Evolutionary conservation across 2,113 vertebrate genomes (phyloP), one percentile per base, ranked within the genome.

Genomic region (Cyphomyrus discorhynchus): DNA sequence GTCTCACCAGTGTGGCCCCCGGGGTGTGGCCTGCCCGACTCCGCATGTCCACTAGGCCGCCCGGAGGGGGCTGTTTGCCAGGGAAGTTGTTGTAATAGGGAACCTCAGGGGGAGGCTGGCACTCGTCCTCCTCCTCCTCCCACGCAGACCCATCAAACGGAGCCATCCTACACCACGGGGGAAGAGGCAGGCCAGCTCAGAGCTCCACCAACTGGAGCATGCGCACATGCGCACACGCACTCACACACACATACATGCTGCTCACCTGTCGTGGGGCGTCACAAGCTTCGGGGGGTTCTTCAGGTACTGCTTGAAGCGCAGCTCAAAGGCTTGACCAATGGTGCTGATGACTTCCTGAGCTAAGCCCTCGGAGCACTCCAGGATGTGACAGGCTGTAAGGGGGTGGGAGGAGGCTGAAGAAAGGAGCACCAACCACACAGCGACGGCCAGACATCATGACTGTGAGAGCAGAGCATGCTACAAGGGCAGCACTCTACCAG

Each of bases 301-400:
- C 92, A 99, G 96, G 95, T 99, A 99, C 92, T 99, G 98, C 93
- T 99, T 99, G 95, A 99, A 99, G 11, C 98, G 97, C 88, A 99
- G 94, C 93, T 99, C 98, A 0, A 99, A 99, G 88, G 98, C 98
- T 94, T 99, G 98, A 1, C 98, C 98, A 0, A 99, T 99, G 93
- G 98, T 99, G 96, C 98, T 99, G 96, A 99, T 99, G 90, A 99
- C 98, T 0, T 99, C 98, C 96, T 99, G 98, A 0, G 98, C 98
- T 53, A 98, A 94, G 88, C 98, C 98, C 93, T 99, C 98, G 0
- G 98, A 96, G 92, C 98, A 99, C 94, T 99, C 98, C 94, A 99
- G 93, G 94, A 99, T 99, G 86, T 99, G 98, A 94, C 98, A 99
- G 82, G 98, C 98, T 99, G 93, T 0, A 52, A 35, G 90, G 0